These are phyloP conservation scores for Gobius niger DNA, from an alignment of 2,113 vertebrate genomes.

Conservation along the genomic window DNA sequence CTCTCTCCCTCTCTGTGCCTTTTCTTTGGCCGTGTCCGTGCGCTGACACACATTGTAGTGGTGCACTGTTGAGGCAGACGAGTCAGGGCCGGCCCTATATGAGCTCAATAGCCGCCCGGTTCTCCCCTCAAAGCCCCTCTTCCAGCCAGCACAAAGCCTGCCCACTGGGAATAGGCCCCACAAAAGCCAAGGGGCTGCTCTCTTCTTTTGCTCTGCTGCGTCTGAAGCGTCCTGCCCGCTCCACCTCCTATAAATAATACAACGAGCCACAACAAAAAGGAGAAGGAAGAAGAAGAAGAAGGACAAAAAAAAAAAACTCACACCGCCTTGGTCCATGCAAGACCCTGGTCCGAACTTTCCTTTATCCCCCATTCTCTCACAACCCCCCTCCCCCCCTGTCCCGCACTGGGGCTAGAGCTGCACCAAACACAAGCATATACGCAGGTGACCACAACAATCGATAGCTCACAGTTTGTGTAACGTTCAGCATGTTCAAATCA, in stretches of 20 bases:
- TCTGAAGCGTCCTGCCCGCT: constrained; percentile 64
- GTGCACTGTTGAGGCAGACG: constrained; percentile 35
- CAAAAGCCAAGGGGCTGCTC: constrained; percentile 61
- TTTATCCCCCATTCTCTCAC: constrained; percentile 13
- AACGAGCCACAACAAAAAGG: constrained; percentile 58
- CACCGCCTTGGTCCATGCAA: constrained; percentile 34
- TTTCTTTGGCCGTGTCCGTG: constrained; percentile 42
- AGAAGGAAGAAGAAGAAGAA: neutral
- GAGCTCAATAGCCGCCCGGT: constrained; percentile 56
- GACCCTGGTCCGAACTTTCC: constrained; percentile 38
- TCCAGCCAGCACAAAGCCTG: constrained; percentile 70
- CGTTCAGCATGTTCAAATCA: neutral
- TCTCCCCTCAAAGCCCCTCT: constrained; percentile 64
- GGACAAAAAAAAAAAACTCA: constrained; percentile 45
- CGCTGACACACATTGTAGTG: constrained; percentile 63
- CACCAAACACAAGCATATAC: neutral
- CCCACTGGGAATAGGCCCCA: constrained; percentile 70
- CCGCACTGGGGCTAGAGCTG: constrained; percentile 9
- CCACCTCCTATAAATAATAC: constrained; percentile 75
- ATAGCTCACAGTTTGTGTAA: neutral
- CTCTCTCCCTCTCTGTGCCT: constrained; percentile 24
- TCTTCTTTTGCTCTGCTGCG: constrained; percentile 45
- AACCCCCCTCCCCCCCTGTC: constrained; percentile 3
- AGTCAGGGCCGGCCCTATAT: constrained; percentile 56
- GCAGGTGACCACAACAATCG: neutral